Base-by-base conservation (phyloP, 2,113 vertebrate species). In the Emydocephalus ijimae region DNA sequence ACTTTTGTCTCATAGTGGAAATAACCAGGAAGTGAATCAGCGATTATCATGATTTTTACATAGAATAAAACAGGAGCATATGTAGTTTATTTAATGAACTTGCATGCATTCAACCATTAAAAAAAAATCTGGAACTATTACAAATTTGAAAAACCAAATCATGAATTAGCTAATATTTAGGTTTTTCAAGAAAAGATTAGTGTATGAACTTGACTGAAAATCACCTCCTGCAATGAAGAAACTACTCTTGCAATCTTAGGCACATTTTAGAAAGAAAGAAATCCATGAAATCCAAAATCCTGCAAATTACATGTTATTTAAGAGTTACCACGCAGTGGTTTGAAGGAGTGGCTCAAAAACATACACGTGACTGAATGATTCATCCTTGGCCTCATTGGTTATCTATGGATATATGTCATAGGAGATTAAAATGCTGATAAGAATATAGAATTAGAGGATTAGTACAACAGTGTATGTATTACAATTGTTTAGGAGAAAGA, bases 391-490 rank as follows among this genome's bases (percentile, higher is more conserved):
- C 43, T 43, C 29, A 59, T 59, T 88, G 90, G 24, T 57, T 81
- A 90, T 34, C 48, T n/a, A 89, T 59, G 43, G 59, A n/a, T n/a
- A 59, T 2, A 64, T 0, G 12, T 57, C 43, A 88, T 56, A 89
- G 54, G 12, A 56, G 57, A 89, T 61, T 69, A 57, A 9, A 56
- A 54, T n/a, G 34, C 24, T 89, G 81, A 61, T 61, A 21, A 93
- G 39, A 39, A 45, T 81, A 29, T 56, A 92, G 88, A 87, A 85
- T 55, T 54, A 89, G 74, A 55, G 45, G 88, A 74, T 93, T 92
- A 87, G 56, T 43, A 45, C 34, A 87, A 90, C 55, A 86, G 61
- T 86, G 45, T n/a, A 43, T 81, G 34, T 52, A 54, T 45, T 48
- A 90, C 88, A 90, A 90, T 87, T 87, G 92, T n/a, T 86, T 48